A percentile compares a stretch with the other conserved stretches of the same genome.
Conservation (phyloP, 1,140 invertebrate species). For the Tetragnatha versicolor region DNA sequence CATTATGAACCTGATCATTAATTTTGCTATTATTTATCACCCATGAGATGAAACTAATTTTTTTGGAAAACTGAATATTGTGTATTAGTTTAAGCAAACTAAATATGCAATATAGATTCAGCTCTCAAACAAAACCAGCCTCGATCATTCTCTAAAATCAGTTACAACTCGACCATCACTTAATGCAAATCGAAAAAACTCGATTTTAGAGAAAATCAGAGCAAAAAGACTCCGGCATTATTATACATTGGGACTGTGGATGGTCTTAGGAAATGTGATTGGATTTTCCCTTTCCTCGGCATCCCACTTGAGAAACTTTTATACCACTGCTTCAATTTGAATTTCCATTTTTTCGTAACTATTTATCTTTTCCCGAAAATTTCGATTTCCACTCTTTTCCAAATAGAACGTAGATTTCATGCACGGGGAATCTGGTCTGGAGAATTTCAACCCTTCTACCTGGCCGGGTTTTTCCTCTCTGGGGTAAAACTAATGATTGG, state of each 20-base stretch:
- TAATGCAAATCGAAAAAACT: neutral
- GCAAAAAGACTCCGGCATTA: neutral
- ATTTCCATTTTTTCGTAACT: conserved; percentile 1
- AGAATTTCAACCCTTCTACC: neutral
- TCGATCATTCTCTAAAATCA: too few relatives aligned
- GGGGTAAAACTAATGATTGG: conserved; percentile 32
- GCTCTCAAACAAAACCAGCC: too few relatives aligned
- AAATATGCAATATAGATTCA: too few relatives aligned
- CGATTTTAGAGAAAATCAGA: neutral
- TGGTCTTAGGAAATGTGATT: neutral
- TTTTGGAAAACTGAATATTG: too few relatives aligned
- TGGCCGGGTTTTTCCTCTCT: too few relatives aligned
- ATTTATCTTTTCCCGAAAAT: conserved; percentile 5
- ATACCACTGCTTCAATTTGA: conserved; percentile 8
- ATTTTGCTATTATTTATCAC: too few relatives aligned
- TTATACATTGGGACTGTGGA: neutral
- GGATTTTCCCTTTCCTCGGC: neutral
- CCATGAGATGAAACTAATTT: too few relatives aligned
- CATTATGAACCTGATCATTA: too few relatives aligned
- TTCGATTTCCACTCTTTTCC: conserved; percentile 3
- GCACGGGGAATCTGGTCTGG: neutral
- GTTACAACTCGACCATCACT: neutral
- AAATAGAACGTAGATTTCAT: conserved; percentile 1
- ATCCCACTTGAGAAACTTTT: neutral
- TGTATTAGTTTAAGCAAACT: too few relatives aligned